These are phyloP conservation scores for Halocaridina rubra DNA, from an alignment of 2,888 invertebrate species.

Conservation along the genomic window DNA sequence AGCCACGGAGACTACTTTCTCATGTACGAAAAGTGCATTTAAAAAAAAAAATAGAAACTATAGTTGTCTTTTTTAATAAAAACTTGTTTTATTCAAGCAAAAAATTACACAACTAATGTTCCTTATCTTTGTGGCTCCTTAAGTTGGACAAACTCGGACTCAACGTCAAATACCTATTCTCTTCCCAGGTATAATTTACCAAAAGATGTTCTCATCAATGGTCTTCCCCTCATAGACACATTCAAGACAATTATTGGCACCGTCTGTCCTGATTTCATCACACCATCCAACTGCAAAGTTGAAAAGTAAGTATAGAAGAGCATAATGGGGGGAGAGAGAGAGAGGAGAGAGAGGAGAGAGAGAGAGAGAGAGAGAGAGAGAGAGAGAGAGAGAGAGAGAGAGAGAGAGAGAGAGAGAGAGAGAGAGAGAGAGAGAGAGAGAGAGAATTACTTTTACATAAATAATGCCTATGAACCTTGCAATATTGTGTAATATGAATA, in stretches of 20 bases:
- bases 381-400: not conserved
- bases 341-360: not conserved
- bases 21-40: too few relatives aligned
- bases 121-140: too few relatives aligned
- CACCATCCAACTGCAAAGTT: conserved; percentile 63
- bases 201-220: conserved; percentile 66
- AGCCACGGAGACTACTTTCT: too few relatives aligned
- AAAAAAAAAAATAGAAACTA: too few relatives aligned
- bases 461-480: too few relatives aligned
- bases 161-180: too few relatives aligned
- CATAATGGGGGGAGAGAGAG: not conserved
- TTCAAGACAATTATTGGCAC: conserved; percentile 65
- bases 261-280: conserved; percentile 65
- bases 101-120: too few relatives aligned
- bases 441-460: not conserved
- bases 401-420: not conserved
- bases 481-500: too few relatives aligned
- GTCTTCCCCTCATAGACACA: conserved; percentile 66
- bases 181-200: conserved; percentile 64
- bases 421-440: not conserved
- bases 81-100: too few relatives aligned
- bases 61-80: too few relatives aligned
- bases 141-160: too few relatives aligned
- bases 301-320: conserved; percentile 30
- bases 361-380: conserved; percentile 36